phyloP scores from a whole-genome alignment of 1,140 invertebrate genomes.

The Pseudachorutes palmiensis region DNA sequence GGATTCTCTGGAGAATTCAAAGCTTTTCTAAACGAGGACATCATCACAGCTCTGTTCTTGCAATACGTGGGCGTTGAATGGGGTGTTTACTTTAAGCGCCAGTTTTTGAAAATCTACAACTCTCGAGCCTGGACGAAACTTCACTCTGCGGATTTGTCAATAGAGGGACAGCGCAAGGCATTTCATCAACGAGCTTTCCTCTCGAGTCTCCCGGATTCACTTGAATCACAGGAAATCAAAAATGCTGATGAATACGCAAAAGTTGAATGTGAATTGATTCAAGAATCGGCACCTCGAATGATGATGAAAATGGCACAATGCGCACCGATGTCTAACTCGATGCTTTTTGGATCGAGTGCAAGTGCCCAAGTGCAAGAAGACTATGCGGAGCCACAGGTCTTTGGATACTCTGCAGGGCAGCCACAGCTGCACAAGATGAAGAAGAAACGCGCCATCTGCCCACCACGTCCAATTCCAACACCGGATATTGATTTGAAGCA shows the following conservation, averaged over 20 bases:
- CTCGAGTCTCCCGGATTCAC: conserved; percentile 12
- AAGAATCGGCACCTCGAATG: neutral
- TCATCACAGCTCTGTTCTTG: conserved; percentile 23
- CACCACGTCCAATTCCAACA: neutral
- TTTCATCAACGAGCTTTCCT: conserved; percentile 15
- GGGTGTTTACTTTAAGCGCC: conserved; percentile 2
- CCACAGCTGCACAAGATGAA: neutral
- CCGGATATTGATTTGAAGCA: conserved; percentile 21
- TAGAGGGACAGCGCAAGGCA: conserved; percentile 13
- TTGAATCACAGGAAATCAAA: conserved; percentile 12
- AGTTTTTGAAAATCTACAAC: conserved; percentile 17
- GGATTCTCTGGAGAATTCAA: conserved; percentile 15
- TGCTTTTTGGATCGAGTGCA: neutral
- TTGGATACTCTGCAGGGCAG: no score
- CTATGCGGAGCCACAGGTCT: neutral
- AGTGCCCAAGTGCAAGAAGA: neutral
- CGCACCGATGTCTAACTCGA: no score
- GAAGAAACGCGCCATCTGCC: neutral
- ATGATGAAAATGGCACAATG: neutral
- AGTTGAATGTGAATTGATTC: neutral
- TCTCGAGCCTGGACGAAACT: conserved; percentile 19
- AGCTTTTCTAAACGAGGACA: conserved; percentile 26
- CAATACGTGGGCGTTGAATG: conserved; percentile 26
- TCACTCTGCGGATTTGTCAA: neutral
- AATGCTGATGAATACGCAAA: conserved; percentile 15